Evolutionary conservation across 2,797 vertebrate species (phyloP), one percentile per base, ranked within the genome.

Genomic region (Vultur gryphus): DNA sequence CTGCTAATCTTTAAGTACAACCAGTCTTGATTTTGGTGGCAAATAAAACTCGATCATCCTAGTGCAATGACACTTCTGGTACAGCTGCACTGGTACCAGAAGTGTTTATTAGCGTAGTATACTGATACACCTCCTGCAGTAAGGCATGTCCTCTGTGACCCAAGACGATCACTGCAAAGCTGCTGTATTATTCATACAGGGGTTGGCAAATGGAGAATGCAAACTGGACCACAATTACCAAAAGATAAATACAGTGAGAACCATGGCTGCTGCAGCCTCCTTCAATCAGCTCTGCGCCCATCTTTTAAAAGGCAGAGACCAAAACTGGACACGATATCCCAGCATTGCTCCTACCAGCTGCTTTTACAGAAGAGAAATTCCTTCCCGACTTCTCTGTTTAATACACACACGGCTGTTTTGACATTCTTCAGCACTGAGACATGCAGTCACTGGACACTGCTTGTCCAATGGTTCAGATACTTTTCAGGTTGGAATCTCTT

Each of bases 131-230:
- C 25, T 33, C 29, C 72, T 16, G 70, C n/a, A 44, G 59, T 7
- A 19, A 54, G 64, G 28, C 21, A 21, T 4, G 52, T n/a, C 67
- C 64, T 54, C 54, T 12, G 41, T 6, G 31, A 66, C 10, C 7
- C 70, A 24, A 12, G 3, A 13, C 2, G 0, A 33, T 0, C 37
- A 12, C 51, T 18, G 37, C 2, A 66, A 23, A 82, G 51, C 81
- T 69, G 73, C n/a, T 70, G 35, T 21, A 21, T 17, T 41, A 8
- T 64, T 65, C 78, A 55, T 0, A 55, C 26, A 52, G 21, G 57
- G 48, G 9, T 21, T 6, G 71, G 75, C 81, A 83, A 73, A 24
- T 2, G 10, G 33, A 39, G 51, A 85, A 52, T 26, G 9, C 49
- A 48, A 84, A 51, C 49, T 51, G 70, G 65, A 35, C 48, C 61